Base-by-base conservation (phyloP, 35 echinoderm and acorn worm genomes). In the Stichopus chloronotus region DNA sequence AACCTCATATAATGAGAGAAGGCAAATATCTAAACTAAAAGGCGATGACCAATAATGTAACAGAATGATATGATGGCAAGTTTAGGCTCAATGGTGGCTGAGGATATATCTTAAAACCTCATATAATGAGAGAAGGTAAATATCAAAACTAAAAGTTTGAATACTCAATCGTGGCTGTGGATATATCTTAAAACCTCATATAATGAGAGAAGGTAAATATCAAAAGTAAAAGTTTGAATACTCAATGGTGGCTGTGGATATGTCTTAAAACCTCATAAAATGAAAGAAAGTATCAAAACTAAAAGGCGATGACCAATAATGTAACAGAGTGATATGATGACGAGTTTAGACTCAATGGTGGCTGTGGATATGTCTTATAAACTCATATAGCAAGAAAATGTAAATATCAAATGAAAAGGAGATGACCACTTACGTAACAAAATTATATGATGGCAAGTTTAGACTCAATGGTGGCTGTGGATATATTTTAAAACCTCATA, bases 381-480 rank as follows among this genome's bases (percentile, higher is more conserved):
- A 95, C 97, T 24, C 81, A 92, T 19, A 93, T 99, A 59, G 96
- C 96, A 95, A 93, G 97, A 95, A 95, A 99, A 96, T 95, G 97
- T 99, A 93, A 76, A 83, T 52, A 58, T 12, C 9, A 53, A 76
- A 20, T 10, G 65, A 13, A 72, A 16, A 22, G 1, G 22, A 13
- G 13, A 22, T 72, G 13, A 72, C 30, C 30, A 43, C 0, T 43
- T 1, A 43, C 3, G 30, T 99, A 95, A 99, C 93, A 59, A 95
- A 99, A 63, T 88, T 99, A 7, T 99, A 99, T 90, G 97, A 99
- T 81, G 97, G 97, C 55, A 96, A 96, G 83, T 99, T 99, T 65
- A 88, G 84, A 55, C 92, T 94, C 59, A 99, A 99, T 80, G 97
- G 97, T 17, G 78, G 93, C 24, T 99, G 95, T 99, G 97, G 97